Conservation (phyloP, 2,113 vertebrate genomes). For the Taxidea taxus region DNA sequence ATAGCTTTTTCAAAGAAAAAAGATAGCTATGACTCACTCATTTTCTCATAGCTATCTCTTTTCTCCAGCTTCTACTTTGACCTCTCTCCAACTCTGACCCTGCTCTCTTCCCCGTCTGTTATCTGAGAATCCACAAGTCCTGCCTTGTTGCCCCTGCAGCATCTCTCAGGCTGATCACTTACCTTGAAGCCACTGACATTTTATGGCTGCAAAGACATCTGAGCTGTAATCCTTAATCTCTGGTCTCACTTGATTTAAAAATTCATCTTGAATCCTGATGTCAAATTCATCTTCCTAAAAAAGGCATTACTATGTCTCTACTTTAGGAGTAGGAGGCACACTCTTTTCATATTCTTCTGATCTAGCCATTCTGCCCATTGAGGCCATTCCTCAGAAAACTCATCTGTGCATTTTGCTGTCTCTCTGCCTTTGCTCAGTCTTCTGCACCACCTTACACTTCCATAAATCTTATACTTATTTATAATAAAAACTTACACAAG, state of each 20-base stretch:
- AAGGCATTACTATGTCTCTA: background rate
- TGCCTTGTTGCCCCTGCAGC: background rate
- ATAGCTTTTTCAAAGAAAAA: too few relatives aligned
- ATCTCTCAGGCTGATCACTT: background rate
- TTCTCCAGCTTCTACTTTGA: background rate
- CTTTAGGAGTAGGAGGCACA: background rate
- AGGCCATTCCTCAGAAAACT: background rate
- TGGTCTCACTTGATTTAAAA: slow-evolving; percentile 15
- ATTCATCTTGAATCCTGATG: background rate
- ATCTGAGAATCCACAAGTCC: background rate
- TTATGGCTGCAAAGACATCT: background rate
- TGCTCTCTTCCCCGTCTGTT: background rate
- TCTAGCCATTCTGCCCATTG: background rate
- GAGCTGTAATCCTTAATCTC: background rate
- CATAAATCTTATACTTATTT: background rate
- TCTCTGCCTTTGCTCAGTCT: background rate
- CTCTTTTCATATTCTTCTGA: background rate
- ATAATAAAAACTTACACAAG: background rate
- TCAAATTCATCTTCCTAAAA: slow-evolving; percentile 23
- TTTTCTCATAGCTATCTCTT: background rate
- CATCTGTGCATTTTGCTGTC: background rate
- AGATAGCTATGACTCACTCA: background rate
- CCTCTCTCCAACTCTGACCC: background rate
- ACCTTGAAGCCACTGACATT: background rate
- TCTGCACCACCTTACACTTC: background rate